Evolutionary conservation across 2,113 vertebrate genomes (phyloP).

Genomic region (Melanocharis versteri): DNA sequence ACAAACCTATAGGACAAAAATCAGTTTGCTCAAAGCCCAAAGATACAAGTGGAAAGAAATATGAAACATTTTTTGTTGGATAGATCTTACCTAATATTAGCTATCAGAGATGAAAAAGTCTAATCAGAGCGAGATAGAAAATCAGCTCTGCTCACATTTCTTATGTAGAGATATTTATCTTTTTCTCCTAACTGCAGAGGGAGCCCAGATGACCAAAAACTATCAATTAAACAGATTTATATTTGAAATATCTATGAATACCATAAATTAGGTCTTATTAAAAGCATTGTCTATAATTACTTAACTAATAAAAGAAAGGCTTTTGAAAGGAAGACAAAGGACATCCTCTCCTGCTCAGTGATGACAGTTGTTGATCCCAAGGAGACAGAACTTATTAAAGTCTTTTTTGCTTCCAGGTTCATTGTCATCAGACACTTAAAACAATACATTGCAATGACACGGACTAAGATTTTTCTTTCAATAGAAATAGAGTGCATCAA

Average conservation of each 20-base stretch:
- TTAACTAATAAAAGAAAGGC: background rate
- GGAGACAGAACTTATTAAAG: background rate
- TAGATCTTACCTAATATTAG: background rate
- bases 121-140: background rate
- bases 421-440: background rate
- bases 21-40: background rate
- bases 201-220: background rate
- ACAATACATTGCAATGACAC: background rate
- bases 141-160: background rate
- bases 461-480: background rate
- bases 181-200: background rate
- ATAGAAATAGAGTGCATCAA: background rate
- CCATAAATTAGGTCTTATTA: background rate
- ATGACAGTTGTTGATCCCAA: background rate
- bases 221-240: background rate
- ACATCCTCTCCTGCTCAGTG: background rate
- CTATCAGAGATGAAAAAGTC: background rate
- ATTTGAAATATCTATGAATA: background rate
- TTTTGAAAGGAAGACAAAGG: background rate
- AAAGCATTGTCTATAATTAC: background rate
- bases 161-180: background rate
- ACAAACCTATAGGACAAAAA: background rate
- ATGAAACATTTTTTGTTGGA: background rate
- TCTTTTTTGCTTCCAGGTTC: background rate
- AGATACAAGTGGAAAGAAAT: background rate